A percentile compares a stretch with the other conserved stretches of the same genome.
phyloP scores from a whole-genome alignment of 2,113 vertebrate species.

The Miniopterus natalensis region DNA sequence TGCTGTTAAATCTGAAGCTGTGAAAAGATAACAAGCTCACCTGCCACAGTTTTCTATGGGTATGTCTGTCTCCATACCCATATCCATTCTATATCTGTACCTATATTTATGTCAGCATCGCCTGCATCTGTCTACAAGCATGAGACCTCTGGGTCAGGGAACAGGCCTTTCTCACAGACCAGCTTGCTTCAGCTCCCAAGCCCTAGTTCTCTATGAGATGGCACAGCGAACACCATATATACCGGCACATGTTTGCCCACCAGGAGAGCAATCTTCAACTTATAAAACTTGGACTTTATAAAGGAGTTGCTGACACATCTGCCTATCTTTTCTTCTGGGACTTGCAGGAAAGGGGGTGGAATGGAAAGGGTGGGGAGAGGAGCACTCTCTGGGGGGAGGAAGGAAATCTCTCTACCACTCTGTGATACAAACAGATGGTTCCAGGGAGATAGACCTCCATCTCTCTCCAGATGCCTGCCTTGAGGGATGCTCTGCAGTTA shows the following conservation, averaged over 20 bases:
- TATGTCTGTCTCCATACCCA: not conserved
- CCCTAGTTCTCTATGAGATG: not conserved
- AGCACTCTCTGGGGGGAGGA: not conserved
- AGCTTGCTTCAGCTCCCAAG: not conserved
- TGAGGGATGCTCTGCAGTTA: not conserved
- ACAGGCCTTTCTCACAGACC: not conserved
- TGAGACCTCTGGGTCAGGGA: not conserved
- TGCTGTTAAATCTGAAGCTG: not conserved
- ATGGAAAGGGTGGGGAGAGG: not conserved
- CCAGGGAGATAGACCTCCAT: not conserved
- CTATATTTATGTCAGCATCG: not conserved
- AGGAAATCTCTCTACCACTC: not conserved
- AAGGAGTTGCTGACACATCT: not conserved
- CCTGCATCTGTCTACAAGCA: not conserved
- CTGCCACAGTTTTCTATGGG: not conserved
- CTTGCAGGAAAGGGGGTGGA: not conserved
- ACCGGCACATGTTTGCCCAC: not conserved
- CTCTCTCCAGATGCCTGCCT: not conserved
- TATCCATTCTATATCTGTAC: not conserved
- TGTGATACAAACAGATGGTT: not conserved
- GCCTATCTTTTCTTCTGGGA: not conserved
- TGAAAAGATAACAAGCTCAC: not conserved
- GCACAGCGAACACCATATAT: not conserved
- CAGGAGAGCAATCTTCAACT: not conserved
- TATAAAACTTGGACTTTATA: not conserved